These are phyloP conservation scores for Machimus rusticus DNA, from an alignment of 2,888 invertebrate species.

Conservation along the genomic window DNA sequence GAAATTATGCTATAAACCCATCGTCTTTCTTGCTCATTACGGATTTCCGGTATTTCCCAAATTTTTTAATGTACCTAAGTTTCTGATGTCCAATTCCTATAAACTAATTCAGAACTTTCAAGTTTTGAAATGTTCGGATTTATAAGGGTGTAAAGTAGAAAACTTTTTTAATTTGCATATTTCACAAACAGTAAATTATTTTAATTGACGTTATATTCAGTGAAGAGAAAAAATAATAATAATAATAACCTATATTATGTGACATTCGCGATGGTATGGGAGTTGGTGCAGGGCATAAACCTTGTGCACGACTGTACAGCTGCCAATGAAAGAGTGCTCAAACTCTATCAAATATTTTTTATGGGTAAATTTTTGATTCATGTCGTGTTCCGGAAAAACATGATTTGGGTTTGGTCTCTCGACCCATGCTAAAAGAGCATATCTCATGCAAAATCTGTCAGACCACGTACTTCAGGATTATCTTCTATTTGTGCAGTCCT, in stretches of 20 bases:
- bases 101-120: conserved; percentile 10
- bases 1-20: conserved; percentile 5
- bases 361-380: not conserved
- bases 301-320: not conserved
- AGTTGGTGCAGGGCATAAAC: not conserved
- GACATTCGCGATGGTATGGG: not conserved
- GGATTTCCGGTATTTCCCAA: not conserved
- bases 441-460: not conserved
- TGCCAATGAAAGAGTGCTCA: not conserved
- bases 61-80: not conserved
- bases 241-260: not conserved
- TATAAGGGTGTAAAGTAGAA: conserved; percentile 22
- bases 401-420: not conserved
- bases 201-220: not conserved
- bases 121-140: conserved; percentile 14
- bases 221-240: not conserved
- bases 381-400: not conserved
- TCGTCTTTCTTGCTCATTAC: not conserved
- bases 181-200: not conserved
- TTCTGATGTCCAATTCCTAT: conserved; percentile 1
- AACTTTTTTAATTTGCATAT: conserved; percentile 32
- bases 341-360: not conserved
- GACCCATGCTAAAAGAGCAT: not conserved
- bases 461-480: not conserved
- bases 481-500: not conserved